phyloP scores from a whole-genome alignment of 2,797 vertebrate genomes.

The Molossus molossus region DNA sequence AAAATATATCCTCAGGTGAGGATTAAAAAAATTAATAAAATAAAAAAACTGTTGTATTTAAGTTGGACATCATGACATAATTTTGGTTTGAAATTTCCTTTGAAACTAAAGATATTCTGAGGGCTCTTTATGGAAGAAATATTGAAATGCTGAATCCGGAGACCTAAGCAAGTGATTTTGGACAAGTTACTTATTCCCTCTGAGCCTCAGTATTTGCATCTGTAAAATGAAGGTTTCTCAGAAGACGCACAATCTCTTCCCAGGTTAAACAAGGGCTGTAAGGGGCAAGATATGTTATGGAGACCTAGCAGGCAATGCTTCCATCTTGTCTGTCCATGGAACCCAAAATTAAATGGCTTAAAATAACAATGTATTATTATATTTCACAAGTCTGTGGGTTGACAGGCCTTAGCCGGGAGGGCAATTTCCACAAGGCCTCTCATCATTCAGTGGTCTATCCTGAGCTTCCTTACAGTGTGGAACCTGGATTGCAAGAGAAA shows the following conservation, averaged over 20 bases:
- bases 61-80: background rate
- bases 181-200: background rate
- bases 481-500: background rate
- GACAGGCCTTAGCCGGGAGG: background rate
- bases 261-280: background rate
- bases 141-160: background rate
- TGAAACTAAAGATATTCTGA: conserved; percentile 20
- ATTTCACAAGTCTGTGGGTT: conserved; percentile 25
- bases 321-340: background rate
- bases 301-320: background rate
- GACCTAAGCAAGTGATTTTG: background rate
- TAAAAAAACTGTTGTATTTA: background rate
- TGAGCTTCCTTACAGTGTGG: background rate
- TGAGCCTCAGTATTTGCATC: conserved; percentile 32
- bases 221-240: conserved; percentile 8
- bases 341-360: conserved; percentile 27
- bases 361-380: background rate
- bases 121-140: background rate
- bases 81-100: conserved; percentile 11
- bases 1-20: too few relatives aligned
- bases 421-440: background rate
- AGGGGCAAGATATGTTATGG: background rate
- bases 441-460: background rate
- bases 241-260: background rate
- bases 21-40: too few relatives aligned